These are phyloP conservation scores for Thunnus maccoyii DNA, from an alignment of 2,113 vertebrate genomes.

Conservation along the genomic window DNA sequence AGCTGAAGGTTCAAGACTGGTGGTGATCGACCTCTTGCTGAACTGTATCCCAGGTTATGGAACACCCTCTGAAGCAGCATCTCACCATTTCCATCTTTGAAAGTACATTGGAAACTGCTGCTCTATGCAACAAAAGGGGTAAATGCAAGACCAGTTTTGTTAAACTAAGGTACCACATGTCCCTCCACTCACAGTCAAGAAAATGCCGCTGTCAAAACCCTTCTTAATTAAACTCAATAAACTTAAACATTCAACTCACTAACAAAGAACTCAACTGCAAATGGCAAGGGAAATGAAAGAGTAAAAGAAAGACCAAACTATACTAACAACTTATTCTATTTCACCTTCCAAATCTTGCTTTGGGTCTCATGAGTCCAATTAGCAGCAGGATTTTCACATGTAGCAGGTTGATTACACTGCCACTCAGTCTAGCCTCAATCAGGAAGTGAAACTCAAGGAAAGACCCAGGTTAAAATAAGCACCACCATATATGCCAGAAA, in stretches of 20 bases:
- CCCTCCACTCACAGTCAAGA: background rate
- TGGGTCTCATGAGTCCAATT: slow-evolving; percentile 55
- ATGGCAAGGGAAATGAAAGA: background rate
- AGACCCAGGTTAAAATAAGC: slow-evolving; percentile 18
- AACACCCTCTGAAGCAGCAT: too few relatives aligned
- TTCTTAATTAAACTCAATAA: slow-evolving; percentile 30
- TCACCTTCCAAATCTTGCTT: slow-evolving; percentile 33
- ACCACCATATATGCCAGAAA: background rate
- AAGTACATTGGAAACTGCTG: background rate
- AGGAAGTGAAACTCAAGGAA: slow-evolving; percentile 10
- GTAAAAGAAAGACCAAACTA: slow-evolving; percentile 10
- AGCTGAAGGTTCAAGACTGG: too few relatives aligned
- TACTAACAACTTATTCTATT: slow-evolving; percentile 19
- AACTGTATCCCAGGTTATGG: too few relatives aligned
- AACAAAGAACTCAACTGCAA: slow-evolving; percentile 17
- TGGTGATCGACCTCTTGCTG: too few relatives aligned
- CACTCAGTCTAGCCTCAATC: slow-evolving; percentile 32
- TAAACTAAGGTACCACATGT: background rate
- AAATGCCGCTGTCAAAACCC: slow-evolving; percentile 17
- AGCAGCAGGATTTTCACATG: slow-evolving; percentile 22
- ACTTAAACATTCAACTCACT: background rate
- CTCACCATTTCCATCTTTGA: background rate
- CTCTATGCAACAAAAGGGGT: background rate
- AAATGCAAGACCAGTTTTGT: slow-evolving; percentile 3
- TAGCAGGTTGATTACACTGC: slow-evolving; percentile 12